Conservation (phyloP, 1,140 invertebrate genomes). For the Cecropterus lyciades region DNA sequence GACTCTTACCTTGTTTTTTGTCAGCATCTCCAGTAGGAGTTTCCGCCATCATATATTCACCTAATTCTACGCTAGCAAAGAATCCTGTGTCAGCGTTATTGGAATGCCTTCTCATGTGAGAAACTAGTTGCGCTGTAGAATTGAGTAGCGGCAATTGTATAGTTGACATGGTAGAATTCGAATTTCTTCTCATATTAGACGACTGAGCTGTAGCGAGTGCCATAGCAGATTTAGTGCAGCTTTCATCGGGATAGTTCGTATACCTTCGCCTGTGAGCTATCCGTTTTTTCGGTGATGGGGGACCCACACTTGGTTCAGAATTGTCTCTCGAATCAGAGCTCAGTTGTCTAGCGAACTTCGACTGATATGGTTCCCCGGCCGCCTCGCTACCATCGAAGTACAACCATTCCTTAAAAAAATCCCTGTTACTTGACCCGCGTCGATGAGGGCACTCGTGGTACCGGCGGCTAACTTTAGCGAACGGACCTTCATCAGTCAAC, state of each 20-base stretch:
- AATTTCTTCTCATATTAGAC: constrained; percentile 84
- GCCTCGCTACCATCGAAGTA: constrained; percentile 72
- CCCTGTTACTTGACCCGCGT: constrained; percentile 62
- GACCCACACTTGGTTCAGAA: constrained; percentile 77
- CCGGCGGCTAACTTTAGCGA: constrained; percentile 71
- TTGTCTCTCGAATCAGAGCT: constrained; percentile 83
- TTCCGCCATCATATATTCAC: constrained; percentile 82
- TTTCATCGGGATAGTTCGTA: constrained; percentile 76
- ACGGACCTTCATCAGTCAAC: constrained; percentile 68
- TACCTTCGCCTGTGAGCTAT: constrained; percentile 69
- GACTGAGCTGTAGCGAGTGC: constrained; percentile 71
- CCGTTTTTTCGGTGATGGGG: constrained; percentile 75
- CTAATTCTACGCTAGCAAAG: constrained; percentile 83
- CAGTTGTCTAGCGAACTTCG: constrained; percentile 74
- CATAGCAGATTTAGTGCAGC: constrained; percentile 79
- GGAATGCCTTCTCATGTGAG: constrained; percentile 85
- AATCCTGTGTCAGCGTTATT: constrained; percentile 86
- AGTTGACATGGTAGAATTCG: constrained; percentile 86
- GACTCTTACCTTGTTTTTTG: constrained; percentile 72
- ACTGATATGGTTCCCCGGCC: constrained; percentile 73
- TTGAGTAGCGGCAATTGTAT: constrained; percentile 83
- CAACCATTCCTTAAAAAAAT: constrained; percentile 79
- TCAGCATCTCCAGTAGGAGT: constrained; percentile 64
- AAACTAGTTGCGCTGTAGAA: constrained; percentile 79
- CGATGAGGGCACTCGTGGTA: constrained; percentile 71